Conservation (phyloP, 2,888 invertebrate genomes). For the Meiosimyza decipiens region DNA sequence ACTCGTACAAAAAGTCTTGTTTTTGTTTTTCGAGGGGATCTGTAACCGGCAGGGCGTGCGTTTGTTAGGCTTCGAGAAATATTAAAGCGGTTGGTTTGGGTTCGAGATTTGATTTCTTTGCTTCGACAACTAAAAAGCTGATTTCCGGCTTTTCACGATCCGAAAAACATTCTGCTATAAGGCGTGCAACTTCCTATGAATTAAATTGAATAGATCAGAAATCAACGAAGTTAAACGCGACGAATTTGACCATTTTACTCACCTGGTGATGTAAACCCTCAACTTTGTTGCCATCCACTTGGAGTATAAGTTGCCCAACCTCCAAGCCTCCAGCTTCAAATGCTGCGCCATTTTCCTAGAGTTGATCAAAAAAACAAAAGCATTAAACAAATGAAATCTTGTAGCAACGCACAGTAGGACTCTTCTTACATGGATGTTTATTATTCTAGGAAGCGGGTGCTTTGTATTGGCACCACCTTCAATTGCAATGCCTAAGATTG, state of each 20-base stretch:
- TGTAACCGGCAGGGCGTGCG: slow-evolving; percentile 88
- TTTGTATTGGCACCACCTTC: slow-evolving; percentile 97
- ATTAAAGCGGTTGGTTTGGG: slow-evolving; percentile 91
- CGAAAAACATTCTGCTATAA: slow-evolving; percentile 94
- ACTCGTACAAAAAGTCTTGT: slow-evolving; percentile 62
- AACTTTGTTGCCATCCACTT: slow-evolving; percentile 85
- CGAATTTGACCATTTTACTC: slow-evolving; percentile 10
- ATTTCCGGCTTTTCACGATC: slow-evolving; percentile 87
- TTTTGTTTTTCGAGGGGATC: slow-evolving; percentile 65
- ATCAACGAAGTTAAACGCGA: not conserved
- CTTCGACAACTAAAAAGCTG: slow-evolving; percentile 93
- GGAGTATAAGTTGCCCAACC: slow-evolving; percentile 93
- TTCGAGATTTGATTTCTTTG: slow-evolving; percentile 91
- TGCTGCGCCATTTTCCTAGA: slow-evolving; percentile 90
- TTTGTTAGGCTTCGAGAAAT: slow-evolving; percentile 93
- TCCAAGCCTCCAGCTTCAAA: slow-evolving; percentile 92
- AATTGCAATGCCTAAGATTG: slow-evolving; percentile 95
- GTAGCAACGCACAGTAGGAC: not conserved
- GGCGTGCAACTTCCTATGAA: slow-evolving; percentile 81
- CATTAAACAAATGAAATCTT: not conserved
- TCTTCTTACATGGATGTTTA: slow-evolving; percentile 90
- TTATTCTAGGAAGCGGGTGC: slow-evolving; percentile 93
- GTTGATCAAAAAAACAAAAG: slow-evolving; percentile 63
- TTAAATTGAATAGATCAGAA: not conserved
- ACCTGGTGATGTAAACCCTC: slow-evolving; percentile 84